A percentile compares a stretch with the other conserved stretches of the same genome.
These are phyloP conservation scores for Corythornis leucogaster DNA, from an alignment of 2,797 vertebrate genomes.

Conservation along the genomic window DNA sequence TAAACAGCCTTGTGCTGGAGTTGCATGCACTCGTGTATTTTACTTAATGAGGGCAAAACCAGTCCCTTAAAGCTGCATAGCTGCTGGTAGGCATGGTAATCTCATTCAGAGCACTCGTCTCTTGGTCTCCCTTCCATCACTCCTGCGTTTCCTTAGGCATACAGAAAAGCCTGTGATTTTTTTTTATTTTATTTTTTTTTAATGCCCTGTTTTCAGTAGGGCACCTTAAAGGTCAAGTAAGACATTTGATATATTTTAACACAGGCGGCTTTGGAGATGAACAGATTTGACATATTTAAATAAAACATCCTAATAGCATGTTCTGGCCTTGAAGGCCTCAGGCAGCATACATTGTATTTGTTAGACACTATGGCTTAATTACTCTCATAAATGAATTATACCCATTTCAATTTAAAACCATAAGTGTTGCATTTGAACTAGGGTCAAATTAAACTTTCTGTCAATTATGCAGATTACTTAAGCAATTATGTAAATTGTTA, in stretches of 20 bases:
- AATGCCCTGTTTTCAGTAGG: slow-evolving; percentile 58
- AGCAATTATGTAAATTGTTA: slow-evolving; percentile 86
- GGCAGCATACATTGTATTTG: slow-evolving; percentile 84
- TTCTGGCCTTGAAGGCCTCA: slow-evolving; percentile 82
- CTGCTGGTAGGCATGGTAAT: background rate
- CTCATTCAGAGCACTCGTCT: background rate
- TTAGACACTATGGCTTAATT: slow-evolving; percentile 87
- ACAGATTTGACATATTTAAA: slow-evolving; percentile 83
- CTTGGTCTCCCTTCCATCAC: background rate
- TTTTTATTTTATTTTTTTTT: background rate
- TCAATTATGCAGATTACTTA: slow-evolving; percentile 83
- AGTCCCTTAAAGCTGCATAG: background rate
- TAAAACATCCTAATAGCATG: slow-evolving; percentile 85
- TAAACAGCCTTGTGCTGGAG: background rate
- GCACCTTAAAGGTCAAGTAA: slow-evolving; percentile 77
- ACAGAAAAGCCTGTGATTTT: slow-evolving; percentile 28
- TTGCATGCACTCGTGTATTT: background rate
- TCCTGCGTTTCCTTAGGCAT: background rate
- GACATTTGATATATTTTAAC: slow-evolving; percentile 78
- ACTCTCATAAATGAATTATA: slow-evolving; percentile 91
- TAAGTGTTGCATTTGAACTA: slow-evolving; percentile 85
- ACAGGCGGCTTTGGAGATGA: slow-evolving; percentile 73
- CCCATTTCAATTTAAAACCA: slow-evolving; percentile 86
- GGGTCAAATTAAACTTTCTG: slow-evolving; percentile 85
- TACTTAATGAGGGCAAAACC: background rate